Conservation (phyloP, 2,888 invertebrate genomes). For the Pantelozetes paolii region DNA sequence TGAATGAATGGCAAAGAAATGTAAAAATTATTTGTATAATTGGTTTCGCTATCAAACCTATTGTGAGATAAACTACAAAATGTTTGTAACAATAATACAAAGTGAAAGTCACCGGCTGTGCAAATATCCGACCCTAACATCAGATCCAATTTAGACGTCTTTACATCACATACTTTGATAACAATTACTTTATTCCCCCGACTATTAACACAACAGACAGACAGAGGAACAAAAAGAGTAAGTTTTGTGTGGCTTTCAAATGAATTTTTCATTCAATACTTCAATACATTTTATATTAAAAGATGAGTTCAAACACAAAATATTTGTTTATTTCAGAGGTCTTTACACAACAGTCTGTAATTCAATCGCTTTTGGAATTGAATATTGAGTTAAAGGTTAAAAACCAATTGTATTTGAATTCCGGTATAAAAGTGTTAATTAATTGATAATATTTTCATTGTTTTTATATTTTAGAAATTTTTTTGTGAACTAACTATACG, state of each 20-base stretch:
- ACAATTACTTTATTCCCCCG: slow-evolving; percentile 9
- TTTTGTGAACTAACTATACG: background rate
- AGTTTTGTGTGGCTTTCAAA: background rate
- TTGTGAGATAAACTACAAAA: no score
- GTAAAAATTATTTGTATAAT: no score
- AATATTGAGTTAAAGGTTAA: no score
- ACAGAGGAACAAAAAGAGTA: background rate
- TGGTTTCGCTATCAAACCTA: no score
- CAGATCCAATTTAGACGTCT: background rate
- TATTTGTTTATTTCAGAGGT: no score
- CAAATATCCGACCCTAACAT: slow-evolving; percentile 2
- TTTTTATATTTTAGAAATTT: background rate
- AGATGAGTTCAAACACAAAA: background rate
- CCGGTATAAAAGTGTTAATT: no score
- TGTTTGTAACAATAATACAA: no score
- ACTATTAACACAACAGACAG: background rate
- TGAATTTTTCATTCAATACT: background rate
- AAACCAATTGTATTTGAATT: no score
- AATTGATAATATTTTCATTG: background rate
- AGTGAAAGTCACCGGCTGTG: slow-evolving; percentile 25
- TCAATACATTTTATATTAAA: no score
- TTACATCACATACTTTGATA: background rate
- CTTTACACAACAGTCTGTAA: no score
- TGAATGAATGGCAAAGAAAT: no score
- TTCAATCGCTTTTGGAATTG: no score